These are phyloP conservation scores for Lacanobia wlatinum DNA, from an alignment of 2,888 invertebrate species.

Conservation along the genomic window DNA sequence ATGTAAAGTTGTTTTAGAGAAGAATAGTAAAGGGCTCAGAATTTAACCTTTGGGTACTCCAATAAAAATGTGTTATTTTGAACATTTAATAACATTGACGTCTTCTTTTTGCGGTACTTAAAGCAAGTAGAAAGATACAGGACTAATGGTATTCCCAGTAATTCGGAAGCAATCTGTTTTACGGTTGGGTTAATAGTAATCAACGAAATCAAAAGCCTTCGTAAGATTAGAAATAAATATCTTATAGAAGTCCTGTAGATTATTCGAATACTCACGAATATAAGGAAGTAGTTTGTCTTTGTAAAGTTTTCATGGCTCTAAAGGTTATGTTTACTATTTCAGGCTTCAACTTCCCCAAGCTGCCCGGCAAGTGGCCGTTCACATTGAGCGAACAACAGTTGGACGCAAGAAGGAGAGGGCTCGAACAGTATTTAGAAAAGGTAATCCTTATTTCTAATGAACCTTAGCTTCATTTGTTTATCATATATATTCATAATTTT, in stretches of 20 bases:
- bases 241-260: neutral
- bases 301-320: neutral
- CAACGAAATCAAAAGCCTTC: neutral
- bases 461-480: neutral
- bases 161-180: neutral
- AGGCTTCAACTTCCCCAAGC: slow-evolving; percentile 98
- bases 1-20: neutral
- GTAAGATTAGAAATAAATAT: neutral
- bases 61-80: too few species aligned
- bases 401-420: slow-evolving; percentile 97
- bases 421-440: slow-evolving; percentile 99
- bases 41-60: slow-evolving; percentile 8
- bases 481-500: neutral
- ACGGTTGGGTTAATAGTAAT: neutral
- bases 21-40: slow-evolving; percentile 1
- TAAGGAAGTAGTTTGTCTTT: neutral
- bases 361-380: slow-evolving; percentile 99
- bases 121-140: neutral
- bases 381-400: slow-evolving; percentile 99
- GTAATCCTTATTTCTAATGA: slow-evolving; percentile 68
- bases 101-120: neutral
- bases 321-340: slow-evolving; percentile 32
- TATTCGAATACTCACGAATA: neutral
- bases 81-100: neutral
- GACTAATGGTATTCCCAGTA: neutral